Evolutionary conservation across 2,113 vertebrate species (phyloP), one percentile per base, ranked within the genome.

Genomic region (Pardalotus punctatus): DNA sequence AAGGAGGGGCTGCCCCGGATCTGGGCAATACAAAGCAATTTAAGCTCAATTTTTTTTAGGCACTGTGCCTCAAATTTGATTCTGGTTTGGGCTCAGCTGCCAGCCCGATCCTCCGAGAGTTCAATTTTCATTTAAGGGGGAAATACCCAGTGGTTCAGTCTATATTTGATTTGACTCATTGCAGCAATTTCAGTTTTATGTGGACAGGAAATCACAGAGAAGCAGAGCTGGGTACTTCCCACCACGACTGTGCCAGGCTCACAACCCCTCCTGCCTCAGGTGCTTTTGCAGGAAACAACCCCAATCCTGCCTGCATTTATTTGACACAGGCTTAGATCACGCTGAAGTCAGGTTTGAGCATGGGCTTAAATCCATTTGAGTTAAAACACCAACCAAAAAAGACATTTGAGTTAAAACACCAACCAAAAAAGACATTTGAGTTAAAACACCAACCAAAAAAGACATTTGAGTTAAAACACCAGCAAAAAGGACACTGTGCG

Each of bases 241-340:
- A 62, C 57, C 43, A 23, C 0, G 1, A 8, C 64, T 15, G 40
- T 8, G 0, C 20, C 31, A 17, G 1, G 3, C 28, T n/a, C 40
- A n/a, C 10, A 71, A 38, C n/a, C n/a, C 25, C 16, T 77, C 67
- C 58, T 22, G 50, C 27, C 33, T 27, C 47, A 35, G 91, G 51
- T 72, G 64, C 33, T 72, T 72, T 60, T 7, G 3, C 57, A 90
- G 74, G 25, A 53, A 95, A 80, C 69, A 74, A 33, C 69, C 66
- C 36, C 53, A 93, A 2, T 42, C n/a, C 57, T 38, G 23, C 33
- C 57, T 61, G 23, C 28, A 12, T 31, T 67, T 36, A 40, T 47
- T 11, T 86, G 35, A 51, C 31, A 33, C 16, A 9, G 13, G 36
- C 33, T 85, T 53, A 90, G 24, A 31, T 28, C 1, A 1, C 17